A percentile compares a stretch with the other conserved stretches of the same genome.
Evolutionary conservation across 2,797 vertebrate species (phyloP).

Genomic region (Leptodactylus fallax): DNA sequence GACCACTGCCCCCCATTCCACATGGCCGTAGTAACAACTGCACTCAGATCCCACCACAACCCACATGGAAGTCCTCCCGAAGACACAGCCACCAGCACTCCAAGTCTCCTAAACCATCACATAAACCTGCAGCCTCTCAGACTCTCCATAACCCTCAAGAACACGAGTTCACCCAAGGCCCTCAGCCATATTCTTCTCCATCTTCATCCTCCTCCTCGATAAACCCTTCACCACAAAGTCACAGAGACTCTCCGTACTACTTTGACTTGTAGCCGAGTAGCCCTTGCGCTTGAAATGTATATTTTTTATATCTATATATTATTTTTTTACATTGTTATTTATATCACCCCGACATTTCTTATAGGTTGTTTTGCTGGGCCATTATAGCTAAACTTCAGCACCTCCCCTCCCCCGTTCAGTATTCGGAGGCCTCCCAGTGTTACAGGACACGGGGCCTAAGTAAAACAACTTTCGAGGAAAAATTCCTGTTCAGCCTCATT

Average conservation of each 20-base stretch:
- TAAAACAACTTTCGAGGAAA: not conserved
- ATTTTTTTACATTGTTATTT: slow-evolving; percentile 43
- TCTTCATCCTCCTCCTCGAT: slow-evolving; percentile 23
- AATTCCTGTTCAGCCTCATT: not conserved
- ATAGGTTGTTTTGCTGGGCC: not conserved
- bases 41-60: not conserved
- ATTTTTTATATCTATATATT: slow-evolving; percentile 42
- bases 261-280: slow-evolving; percentile 21
- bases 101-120: not conserved
- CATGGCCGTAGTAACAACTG: not conserved
- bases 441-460: not conserved
- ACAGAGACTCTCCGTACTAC: slow-evolving; percentile 22
- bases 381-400: not conserved
- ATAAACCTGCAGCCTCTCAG: not conserved
- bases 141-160: not conserved
- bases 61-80: not conserved
- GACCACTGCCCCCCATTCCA: not conserved
- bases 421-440: not conserved
- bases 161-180: not conserved
- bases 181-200: not conserved
- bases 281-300: not conserved
- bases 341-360: slow-evolving; percentile 13
- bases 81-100: not conserved
- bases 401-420: too few relatives aligned
- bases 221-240: slow-evolving; percentile 9